Percentiles rank a stretch among this genome's conserved stretches.
Evolutionary conservation across 2,888 invertebrate genomes (phyloP).

Genomic region (Nematopogon swammerdamellus): DNA sequence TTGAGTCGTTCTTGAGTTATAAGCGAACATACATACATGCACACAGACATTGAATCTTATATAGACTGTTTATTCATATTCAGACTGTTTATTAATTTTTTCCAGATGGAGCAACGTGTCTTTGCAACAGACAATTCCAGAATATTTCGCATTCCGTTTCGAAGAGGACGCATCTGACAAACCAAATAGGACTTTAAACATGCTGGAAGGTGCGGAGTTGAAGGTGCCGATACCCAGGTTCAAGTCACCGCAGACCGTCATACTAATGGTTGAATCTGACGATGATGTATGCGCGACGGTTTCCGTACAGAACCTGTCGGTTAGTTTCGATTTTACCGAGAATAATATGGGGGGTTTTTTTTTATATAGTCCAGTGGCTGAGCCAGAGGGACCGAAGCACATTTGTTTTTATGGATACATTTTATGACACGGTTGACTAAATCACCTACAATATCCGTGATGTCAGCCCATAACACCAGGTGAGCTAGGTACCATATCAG

Average conservation of each 20-base stretch:
- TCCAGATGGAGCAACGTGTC: too few relatives aligned
- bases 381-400: too few relatives aligned
- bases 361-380: too few relatives aligned
- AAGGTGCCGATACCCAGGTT: constrained; percentile 28
- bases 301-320: constrained; percentile 73
- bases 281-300: constrained; percentile 68
- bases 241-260: constrained; percentile 45
- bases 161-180: constrained; percentile 13
- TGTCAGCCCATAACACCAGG: too few relatives aligned
- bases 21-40: too few relatives aligned
- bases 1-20: too few relatives aligned
- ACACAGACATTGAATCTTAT: too few relatives aligned
- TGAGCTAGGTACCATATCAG: too few relatives aligned
- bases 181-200: constrained; percentile 16
- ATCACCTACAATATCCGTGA: too few relatives aligned
- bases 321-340: too few relatives aligned
- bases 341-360: background rate
- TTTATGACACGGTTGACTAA: too few relatives aligned
- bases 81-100: too few relatives aligned
- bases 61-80: constrained; percentile 35
- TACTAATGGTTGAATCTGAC: constrained; percentile 60
- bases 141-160: constrained; percentile 55
- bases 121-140: constrained; percentile 42
- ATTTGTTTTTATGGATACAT: background rate
- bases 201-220: background rate